A percentile compares a stretch with the other conserved stretches of the same genome.
These are phyloP conservation scores for Mareca strepera DNA, from an alignment of 2,797 vertebrate species.

Conservation along the genomic window DNA sequence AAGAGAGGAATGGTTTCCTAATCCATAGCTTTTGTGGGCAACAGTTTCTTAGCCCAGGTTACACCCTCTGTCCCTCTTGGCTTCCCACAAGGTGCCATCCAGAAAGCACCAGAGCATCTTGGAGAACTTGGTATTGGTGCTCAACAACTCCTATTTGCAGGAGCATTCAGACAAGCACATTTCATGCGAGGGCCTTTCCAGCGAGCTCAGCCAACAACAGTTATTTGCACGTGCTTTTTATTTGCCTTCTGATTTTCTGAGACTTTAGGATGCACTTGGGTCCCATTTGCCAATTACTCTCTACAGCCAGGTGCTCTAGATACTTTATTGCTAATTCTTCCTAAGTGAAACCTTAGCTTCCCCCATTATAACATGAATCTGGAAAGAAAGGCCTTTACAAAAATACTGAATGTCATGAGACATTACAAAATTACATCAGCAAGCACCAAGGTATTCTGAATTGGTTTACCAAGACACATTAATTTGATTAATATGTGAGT, in stretches of 20 bases:
- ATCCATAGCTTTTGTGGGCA: background rate
- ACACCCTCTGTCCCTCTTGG: background rate
- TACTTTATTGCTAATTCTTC: constrained; percentile 21
- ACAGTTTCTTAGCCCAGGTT: background rate
- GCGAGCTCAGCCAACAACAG: background rate
- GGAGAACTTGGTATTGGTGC: background rate
- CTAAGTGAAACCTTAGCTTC: constrained; percentile 3
- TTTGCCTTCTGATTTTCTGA: constrained; percentile 25
- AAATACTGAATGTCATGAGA: background rate
- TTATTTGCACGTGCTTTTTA: constrained; percentile 46
- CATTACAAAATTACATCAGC: background rate
- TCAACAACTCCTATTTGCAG: background rate
- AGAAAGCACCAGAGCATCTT: background rate
- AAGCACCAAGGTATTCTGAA: background rate
- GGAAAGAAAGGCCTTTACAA: background rate
- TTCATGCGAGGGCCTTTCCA: background rate
- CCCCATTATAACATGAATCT: background rate
- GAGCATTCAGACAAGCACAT: background rate
- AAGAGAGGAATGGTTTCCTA: background rate
- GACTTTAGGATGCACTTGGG: constrained; percentile 2
- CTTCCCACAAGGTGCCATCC: background rate
- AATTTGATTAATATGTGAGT: background rate
- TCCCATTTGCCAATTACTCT: constrained; percentile 16
- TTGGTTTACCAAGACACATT: background rate
- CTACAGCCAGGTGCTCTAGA: background rate